These are phyloP conservation scores for Rhynchophorus ferrugineus DNA, from an alignment of 1,140 invertebrate genomes.

Conservation along the genomic window DNA sequence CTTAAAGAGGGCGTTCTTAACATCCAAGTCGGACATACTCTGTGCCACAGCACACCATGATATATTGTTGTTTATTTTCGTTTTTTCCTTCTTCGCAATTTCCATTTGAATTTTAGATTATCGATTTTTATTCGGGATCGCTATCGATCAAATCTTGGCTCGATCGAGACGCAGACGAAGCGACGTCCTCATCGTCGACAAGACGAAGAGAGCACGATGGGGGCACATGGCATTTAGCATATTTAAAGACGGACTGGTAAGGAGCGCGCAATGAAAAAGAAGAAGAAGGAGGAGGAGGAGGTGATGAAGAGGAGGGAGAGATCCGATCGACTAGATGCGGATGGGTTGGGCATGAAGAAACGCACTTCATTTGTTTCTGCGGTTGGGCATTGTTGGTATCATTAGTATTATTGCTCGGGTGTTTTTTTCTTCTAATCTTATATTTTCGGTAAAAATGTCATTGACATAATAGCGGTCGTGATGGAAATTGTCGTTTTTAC, in stretches of 20 bases:
- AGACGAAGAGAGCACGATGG: background rate
- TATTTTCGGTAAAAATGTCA: too few relatives aligned
- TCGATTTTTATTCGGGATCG: slow-evolving; percentile 2
- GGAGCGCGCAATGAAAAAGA: background rate
- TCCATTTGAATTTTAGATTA: slow-evolving; percentile 6
- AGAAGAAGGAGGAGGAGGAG: background rate
- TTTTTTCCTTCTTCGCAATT: background rate
- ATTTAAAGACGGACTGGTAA: background rate
- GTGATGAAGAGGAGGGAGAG: background rate
- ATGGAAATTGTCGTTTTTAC: too few relatives aligned
- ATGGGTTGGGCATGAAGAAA: background rate
- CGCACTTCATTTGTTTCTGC: background rate
- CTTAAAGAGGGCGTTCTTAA: slow-evolving; percentile 2
- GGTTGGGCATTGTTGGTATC: background rate
- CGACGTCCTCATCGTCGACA: background rate
- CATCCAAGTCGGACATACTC: background rate
- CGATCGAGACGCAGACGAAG: background rate
- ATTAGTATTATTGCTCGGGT: too few relatives aligned
- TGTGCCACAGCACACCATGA: background rate
- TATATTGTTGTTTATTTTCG: slow-evolving; percentile 5
- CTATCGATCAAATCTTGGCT: slow-evolving; percentile 3
- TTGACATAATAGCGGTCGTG: too few relatives aligned
- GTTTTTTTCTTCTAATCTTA: too few relatives aligned
- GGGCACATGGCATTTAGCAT: background rate
- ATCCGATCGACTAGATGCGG: background rate